phyloP scores from a whole-genome alignment of 37 sponge, comb jelly and placozoan species.

The Halichondria panicea region DNA sequence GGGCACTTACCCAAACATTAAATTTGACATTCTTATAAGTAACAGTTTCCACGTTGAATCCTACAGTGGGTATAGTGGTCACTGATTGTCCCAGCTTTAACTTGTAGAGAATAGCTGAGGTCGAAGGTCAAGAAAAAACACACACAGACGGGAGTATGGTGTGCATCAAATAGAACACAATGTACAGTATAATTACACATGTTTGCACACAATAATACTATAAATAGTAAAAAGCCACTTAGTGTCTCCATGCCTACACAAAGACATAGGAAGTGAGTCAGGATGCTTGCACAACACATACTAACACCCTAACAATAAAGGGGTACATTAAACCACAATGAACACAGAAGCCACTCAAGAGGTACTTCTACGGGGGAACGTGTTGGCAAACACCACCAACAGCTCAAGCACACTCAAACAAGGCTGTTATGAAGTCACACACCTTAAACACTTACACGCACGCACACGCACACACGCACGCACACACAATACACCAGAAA shows the following conservation, averaged over 20 bases:
- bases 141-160: not conserved
- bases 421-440: too few relatives aligned
- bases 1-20: slow-evolving; percentile 94
- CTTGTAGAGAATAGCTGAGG: slow-evolving; percentile 90
- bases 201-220: not conserved
- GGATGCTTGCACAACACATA: too few relatives aligned
- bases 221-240: not conserved
- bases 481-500: not conserved
- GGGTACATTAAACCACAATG: too few relatives aligned
- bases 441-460: too few relatives aligned
- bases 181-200: not conserved
- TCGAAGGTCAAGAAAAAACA: not conserved
- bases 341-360: too few relatives aligned
- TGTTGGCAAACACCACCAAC: too few relatives aligned
- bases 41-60: slow-evolving; percentile 98
- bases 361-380: too few relatives aligned
- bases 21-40: slow-evolving; percentile 98
- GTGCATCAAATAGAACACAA: not conserved
- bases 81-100: slow-evolving; percentile 92
- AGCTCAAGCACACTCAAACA: too few relatives aligned
- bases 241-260: not conserved
- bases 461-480: too few relatives aligned
- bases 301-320: too few relatives aligned
- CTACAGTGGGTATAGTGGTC: slow-evolving; percentile 95
- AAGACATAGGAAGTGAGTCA: too few relatives aligned